Evolutionary conservation across 2,888 invertebrate species (phyloP).

Genomic region (Heteromurus nitidus): DNA sequence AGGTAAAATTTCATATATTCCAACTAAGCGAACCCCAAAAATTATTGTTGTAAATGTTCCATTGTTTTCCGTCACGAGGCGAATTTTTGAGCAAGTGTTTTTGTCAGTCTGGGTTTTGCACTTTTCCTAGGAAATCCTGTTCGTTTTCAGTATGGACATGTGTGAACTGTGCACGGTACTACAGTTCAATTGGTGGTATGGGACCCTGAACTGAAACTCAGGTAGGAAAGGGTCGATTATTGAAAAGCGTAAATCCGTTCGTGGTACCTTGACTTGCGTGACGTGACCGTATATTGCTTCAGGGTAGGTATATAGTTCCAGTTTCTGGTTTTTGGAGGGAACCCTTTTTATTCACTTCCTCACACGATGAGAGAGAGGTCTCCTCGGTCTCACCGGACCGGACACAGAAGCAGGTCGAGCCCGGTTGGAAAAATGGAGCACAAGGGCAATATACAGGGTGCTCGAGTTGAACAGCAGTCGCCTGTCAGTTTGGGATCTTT

Average conservation of each 20-base stretch:
- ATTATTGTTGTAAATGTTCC: neutral
- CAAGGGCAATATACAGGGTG: neutral
- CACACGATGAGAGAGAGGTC: neutral
- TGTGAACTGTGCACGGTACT: no score
- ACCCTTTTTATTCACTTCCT: slow-evolving; percentile 32
- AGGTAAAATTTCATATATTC: neutral
- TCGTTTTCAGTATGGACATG: no score
- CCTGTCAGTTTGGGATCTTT: no score
- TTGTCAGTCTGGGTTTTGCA: neutral
- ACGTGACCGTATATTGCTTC: slow-evolving; percentile 38
- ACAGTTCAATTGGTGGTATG: no score
- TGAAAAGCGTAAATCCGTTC: slow-evolving; percentile 53
- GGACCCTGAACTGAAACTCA: no score
- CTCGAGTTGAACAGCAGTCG: no score
- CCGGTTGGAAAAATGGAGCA: slow-evolving; percentile 3
- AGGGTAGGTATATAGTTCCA: slow-evolving; percentile 30
- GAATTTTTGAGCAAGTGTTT: slow-evolving; percentile 6
- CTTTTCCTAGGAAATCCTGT: slow-evolving; percentile 2
- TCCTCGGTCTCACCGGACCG: no score
- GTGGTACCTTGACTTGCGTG: slow-evolving; percentile 12
- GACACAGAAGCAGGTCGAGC: slow-evolving; percentile 16
- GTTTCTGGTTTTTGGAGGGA: slow-evolving; percentile 35
- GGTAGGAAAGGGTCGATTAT: no score
- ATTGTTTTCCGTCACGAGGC: slow-evolving; percentile 5
- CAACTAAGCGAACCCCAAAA: slow-evolving; percentile 6